These are phyloP conservation scores for Drosophila lowei DNA, from an alignment of 1,140 invertebrate species.

Conservation along the genomic window DNA sequence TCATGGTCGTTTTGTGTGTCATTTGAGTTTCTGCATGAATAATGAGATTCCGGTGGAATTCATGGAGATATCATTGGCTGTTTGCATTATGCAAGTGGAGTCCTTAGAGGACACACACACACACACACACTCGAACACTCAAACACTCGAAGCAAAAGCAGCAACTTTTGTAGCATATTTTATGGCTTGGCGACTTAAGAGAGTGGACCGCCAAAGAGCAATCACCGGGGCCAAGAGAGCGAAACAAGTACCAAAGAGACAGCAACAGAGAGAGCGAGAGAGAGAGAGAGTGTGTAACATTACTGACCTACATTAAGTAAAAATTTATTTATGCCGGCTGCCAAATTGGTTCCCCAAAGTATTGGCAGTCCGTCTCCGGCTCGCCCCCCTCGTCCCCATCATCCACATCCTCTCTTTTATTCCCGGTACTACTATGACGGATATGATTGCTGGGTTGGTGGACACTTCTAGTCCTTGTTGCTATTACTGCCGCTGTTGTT, in stretches of 20 bases:
- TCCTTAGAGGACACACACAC: conserved; percentile 27
- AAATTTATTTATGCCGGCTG: conserved; percentile 81
- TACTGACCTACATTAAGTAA: conserved; percentile 77
- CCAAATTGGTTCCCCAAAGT: conserved; percentile 75
- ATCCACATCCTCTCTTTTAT: too few species aligned
- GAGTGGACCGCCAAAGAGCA: conserved; percentile 29
- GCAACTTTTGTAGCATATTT: conserved; percentile 44
- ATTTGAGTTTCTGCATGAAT: too few species aligned
- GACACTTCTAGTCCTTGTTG: conserved; percentile 9
- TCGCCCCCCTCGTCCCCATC: background rate
- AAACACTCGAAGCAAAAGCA: conserved; percentile 9
- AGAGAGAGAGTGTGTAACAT: conserved; percentile 9
- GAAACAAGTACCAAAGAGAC: conserved; percentile 9
- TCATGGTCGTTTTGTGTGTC: too few species aligned
- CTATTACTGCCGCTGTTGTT: conserved; percentile 27
- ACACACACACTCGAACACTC: conserved; percentile 4
- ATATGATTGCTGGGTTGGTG: conserved; percentile 56
- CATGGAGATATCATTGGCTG: conserved; percentile 44
- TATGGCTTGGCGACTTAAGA: conserved; percentile 39
- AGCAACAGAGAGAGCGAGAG: conserved; percentile 18
- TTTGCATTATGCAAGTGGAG: conserved; percentile 45
- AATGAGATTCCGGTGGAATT: conserved; percentile 7
- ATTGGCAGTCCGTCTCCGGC: conserved; percentile 41
- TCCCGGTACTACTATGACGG: conserved; percentile 49
- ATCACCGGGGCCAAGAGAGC: background rate